Evolutionary conservation across 2,797 vertebrate species (phyloP), one percentile per base, ranked within the genome.

Genomic region (Sebastes miniatus): DNA sequence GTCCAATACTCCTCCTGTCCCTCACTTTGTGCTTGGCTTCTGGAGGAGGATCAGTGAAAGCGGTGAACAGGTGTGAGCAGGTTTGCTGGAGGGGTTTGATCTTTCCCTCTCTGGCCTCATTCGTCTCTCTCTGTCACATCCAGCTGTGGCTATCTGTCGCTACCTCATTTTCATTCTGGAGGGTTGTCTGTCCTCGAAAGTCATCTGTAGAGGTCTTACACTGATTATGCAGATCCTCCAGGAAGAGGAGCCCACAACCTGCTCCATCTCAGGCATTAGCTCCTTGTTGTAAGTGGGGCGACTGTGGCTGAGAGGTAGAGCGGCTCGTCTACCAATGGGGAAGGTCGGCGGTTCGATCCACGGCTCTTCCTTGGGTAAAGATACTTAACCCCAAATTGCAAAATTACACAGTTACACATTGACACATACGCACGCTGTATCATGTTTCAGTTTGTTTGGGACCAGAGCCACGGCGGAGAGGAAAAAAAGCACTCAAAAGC

Each of bases 151-250:
- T 83, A 80, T 76, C 64, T 63, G 76, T 75, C 32, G 71, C 79
- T 25, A 5, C 77, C 90, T 94, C 92, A 93, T 94, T 95, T 91
- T 92, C 92, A 95, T 93, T 93, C 93, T 36, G 75, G 52, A 73
- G 74, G 32, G 70, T 81, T 3, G 66, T 50, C 80, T 57, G 91
- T 76, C 85, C 90, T 88, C 89, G 81, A 89, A 81, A 88, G 82
- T 79, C 82, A 86, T 88, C 86, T 73, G 72, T 22, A 67, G 73
- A 85, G 58, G 64, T 93, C 85, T 94, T 91, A 88, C 72, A 47
- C 79, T 92, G 87, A 91, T 92, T 91, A 87, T 77, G 89, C 66
- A 71, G 76, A 85, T 89, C 77, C 77, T 83, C 79, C 65, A 52
- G 71, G 73, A 83, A 18, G 56, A 77, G n/a, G 62, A 74, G 69